These are phyloP conservation scores for Troides aeacus DNA, from an alignment of 2,888 invertebrate species.

Conservation along the genomic window DNA sequence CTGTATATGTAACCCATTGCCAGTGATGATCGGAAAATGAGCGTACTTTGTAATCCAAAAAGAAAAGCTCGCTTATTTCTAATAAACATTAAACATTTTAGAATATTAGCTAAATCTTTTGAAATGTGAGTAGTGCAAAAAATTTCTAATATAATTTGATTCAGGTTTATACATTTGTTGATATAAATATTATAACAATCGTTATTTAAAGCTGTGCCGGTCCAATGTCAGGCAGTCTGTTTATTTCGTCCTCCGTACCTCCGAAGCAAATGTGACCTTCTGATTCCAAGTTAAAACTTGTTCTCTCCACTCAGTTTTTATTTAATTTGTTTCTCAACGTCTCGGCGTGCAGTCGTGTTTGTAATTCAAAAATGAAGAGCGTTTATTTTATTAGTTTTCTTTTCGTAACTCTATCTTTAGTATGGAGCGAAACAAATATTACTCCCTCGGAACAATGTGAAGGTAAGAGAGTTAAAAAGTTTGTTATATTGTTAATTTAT, in stretches of 20 bases:
- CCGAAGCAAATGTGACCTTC: conserved; percentile 18
- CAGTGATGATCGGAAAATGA: too few relatives aligned
- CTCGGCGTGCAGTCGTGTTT: conserved; percentile 30
- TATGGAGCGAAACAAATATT: conserved; percentile 31
- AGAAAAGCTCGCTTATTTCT: too few relatives aligned
- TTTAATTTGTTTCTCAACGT: conserved; percentile 11
- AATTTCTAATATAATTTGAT: too few relatives aligned
- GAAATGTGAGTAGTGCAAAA: too few relatives aligned
- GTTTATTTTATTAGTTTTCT: conserved; percentile 28
- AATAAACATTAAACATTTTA: too few relatives aligned
- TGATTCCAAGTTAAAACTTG: conserved; percentile 19
- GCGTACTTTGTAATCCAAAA: too few relatives aligned
- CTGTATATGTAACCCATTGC: too few relatives aligned
- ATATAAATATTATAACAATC: too few relatives aligned
- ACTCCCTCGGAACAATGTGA: conserved; percentile 46
- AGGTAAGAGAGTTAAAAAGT: conserved; percentile 37
- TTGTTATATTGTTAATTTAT: too few relatives aligned
- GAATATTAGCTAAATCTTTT: too few relatives aligned
- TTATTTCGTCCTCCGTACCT: conserved; percentile 18
- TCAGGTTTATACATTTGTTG: too few relatives aligned
- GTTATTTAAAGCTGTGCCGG: too few relatives aligned
- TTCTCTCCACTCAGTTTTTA: conserved; percentile 16
- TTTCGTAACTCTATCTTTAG: conserved; percentile 30
- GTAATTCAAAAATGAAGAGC: conserved; percentile 35
- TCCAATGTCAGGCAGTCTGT: not conserved